A percentile compares a stretch with the other conserved stretches of the same genome.
These are phyloP conservation scores for Prietella phreatophila DNA, from an alignment of 2,113 vertebrate genomes.

Conservation along the genomic window DNA sequence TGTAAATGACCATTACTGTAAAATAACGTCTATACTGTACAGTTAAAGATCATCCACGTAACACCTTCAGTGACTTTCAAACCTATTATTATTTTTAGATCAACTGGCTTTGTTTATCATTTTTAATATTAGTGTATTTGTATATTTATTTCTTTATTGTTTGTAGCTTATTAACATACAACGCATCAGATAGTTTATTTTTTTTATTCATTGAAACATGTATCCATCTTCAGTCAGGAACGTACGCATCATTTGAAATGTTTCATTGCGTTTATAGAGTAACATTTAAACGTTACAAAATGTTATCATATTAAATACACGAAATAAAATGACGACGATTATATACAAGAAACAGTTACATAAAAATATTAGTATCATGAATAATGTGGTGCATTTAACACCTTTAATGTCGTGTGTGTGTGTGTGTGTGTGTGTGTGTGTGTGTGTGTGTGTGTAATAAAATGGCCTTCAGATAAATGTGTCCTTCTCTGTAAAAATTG, in stretches of 20 bases:
- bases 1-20: neutral
- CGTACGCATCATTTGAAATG: too few relatives aligned
- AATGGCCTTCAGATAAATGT: conserved; percentile 32
- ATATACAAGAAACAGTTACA: neutral
- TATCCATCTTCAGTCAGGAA: neutral
- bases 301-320: neutral
- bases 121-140: neutral
- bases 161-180: too few relatives aligned
- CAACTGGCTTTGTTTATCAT: neutral
- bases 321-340: neutral
- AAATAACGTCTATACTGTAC: neutral
- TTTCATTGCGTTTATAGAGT: too few relatives aligned
- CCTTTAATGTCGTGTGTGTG: neutral
- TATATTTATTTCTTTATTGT: neutral
- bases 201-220: neutral
- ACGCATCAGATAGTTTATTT: neutral
- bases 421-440: conserved; percentile 11
- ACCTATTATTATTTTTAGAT: neutral
- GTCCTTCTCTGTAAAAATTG: conserved; percentile 26
- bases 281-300: too few relatives aligned
- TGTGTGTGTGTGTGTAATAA: neutral
- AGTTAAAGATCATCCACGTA: neutral
- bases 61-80: neutral
- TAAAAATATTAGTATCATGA: neutral
- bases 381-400: neutral